A percentile compares a stretch with the other conserved stretches of the same genome.
These are phyloP conservation scores for Pristionchus fissidentatus DNA, from an alignment of 2,888 invertebrate species.

Conservation along the genomic window DNA sequence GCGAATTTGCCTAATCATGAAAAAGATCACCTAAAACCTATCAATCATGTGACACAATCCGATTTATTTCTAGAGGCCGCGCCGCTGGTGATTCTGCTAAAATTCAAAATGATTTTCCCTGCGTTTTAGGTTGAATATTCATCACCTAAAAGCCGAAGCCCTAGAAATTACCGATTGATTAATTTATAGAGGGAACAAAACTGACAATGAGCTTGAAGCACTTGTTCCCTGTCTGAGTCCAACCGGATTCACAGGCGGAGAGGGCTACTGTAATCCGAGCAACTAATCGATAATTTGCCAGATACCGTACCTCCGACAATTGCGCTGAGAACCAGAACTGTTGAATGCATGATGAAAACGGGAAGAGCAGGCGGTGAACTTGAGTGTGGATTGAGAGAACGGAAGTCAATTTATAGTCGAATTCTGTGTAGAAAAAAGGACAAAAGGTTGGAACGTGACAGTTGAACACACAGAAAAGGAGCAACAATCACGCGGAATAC, in stretches of 20 bases:
- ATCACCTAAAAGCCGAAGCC: no score
- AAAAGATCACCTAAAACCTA: no score
- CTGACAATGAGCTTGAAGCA: slow-evolving; percentile 34
- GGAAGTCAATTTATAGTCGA: not conserved
- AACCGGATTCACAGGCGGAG: slow-evolving; percentile 5
- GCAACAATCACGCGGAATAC: no score
- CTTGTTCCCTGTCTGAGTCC: slow-evolving; percentile 3
- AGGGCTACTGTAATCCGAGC: slow-evolving; percentile 16
- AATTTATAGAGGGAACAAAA: not conserved
- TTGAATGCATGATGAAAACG: slow-evolving; percentile 9
- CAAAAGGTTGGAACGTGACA: no score
- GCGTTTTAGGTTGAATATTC: no score
- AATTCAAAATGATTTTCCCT: no score
- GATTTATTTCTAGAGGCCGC: no score
- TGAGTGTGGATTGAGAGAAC: not conserved
- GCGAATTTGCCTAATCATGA: no score
- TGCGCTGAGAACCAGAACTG: slow-evolving; percentile 24
- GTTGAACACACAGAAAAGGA: no score
- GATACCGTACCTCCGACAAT: slow-evolving; percentile 42
- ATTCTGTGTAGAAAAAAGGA: not conserved
- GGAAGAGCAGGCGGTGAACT: not conserved
- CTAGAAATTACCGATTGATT: slow-evolving; percentile 19
- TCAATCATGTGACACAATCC: no score
- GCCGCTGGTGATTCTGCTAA: no score
- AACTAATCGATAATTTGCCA: not conserved